Evolutionary conservation across 1,140 invertebrate genomes (phyloP).

Genomic region (Euglossa dilemma): DNA sequence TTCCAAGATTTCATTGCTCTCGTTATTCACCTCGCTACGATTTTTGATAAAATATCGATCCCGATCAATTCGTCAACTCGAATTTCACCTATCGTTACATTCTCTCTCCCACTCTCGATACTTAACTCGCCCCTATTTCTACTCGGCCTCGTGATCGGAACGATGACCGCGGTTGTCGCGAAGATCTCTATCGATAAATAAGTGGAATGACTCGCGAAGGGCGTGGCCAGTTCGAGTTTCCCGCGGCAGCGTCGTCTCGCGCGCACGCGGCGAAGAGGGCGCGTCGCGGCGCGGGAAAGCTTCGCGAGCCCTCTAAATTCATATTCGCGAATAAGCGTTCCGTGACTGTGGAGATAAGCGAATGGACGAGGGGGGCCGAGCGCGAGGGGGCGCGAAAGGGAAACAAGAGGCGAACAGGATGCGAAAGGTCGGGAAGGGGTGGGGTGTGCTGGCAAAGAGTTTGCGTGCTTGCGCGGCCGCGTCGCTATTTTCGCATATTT

Average conservation of each 20-base stretch:
- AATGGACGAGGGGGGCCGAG: conserved; percentile 34
- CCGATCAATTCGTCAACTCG: no score
- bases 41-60: no score
- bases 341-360: conserved; percentile 58
- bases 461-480: conserved; percentile 45
- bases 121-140: no score
- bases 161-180: no score
- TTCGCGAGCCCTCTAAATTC: conserved; percentile 42
- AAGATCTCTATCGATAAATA: conserved; percentile 49
- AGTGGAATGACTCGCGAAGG: conserved; percentile 4
- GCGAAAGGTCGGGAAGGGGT: background rate
- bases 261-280: background rate
- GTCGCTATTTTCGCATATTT: conserved; percentile 62
- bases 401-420: conserved; percentile 10
- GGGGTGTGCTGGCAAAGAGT: background rate
- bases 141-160: no score
- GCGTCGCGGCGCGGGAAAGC: conserved; percentile 4
- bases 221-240: conserved; percentile 53
- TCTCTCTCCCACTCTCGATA: no score
- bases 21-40: no score
- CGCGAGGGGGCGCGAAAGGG: background rate
- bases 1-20: no score
- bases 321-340: conserved; percentile 60
- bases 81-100: no score
- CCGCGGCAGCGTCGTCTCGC: conserved; percentile 25